A percentile compares a stretch with the other conserved stretches of the same genome.
phyloP scores from a whole-genome alignment of 2,797 vertebrate species.

The Amblyraja radiata region DNA sequence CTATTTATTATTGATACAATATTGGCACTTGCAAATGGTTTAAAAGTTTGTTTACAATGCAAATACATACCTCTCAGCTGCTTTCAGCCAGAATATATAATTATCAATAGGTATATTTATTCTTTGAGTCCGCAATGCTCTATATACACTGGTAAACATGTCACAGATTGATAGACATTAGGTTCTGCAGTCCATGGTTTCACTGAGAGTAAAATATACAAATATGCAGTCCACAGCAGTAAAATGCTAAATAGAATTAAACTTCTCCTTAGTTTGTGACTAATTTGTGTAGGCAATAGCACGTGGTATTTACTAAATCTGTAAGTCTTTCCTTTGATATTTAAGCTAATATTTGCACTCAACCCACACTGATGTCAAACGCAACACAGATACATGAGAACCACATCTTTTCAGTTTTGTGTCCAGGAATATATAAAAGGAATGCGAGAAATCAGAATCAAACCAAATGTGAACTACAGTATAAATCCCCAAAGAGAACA shows the following conservation, averaged over 20 bases:
- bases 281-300: background rate
- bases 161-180: background rate
- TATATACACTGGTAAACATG: background rate
- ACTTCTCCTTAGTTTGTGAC: background rate
- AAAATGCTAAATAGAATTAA: background rate
- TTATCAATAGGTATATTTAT: background rate
- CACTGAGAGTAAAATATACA: background rate
- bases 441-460: slow-evolving; percentile 10
- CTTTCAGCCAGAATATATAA: background rate
- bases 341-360: background rate
- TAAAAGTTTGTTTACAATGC: background rate
- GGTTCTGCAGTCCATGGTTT: background rate
- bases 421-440: background rate
- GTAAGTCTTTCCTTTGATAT: background rate
- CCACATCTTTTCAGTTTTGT: background rate
- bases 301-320: background rate
- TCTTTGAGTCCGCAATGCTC: background rate
- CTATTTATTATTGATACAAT: background rate
- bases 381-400: background rate
- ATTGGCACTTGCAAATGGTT: background rate
- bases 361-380: background rate
- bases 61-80: background rate
- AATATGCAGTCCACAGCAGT: background rate
- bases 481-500: slow-evolving; percentile 17
- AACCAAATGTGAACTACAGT: slow-evolving; percentile 23